These are phyloP conservation scores for Aphodius granarius DNA, from an alignment of 2,888 invertebrate genomes.

Conservation along the genomic window DNA sequence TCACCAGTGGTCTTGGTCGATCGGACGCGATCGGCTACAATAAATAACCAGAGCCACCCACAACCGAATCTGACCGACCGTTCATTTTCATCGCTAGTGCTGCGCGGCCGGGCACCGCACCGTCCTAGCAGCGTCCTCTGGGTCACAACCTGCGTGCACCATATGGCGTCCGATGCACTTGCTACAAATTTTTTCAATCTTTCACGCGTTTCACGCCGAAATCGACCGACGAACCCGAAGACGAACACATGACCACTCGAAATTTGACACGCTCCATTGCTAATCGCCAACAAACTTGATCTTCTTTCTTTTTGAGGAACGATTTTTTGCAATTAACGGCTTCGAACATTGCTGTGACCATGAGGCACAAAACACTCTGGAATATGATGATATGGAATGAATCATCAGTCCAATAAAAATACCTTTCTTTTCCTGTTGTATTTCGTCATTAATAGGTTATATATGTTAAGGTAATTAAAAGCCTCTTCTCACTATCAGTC, in stretches of 20 bases:
- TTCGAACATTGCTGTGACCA: no score
- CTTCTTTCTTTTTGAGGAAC: no score
- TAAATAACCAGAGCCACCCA: conserved; percentile 14
- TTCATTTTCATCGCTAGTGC: background rate
- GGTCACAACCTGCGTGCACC: conserved; percentile 30
- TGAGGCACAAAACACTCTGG: no score
- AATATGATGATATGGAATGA: no score
- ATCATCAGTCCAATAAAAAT: no score
- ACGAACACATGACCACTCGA: background rate
- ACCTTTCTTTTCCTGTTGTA: no score
- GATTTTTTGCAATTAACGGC: no score
- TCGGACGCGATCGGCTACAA: conserved; percentile 6
- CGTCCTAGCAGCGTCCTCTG: background rate
- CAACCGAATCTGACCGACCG: conserved; percentile 17
- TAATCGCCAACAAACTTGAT: background rate
- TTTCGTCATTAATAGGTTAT: no score
- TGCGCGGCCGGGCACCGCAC: background rate
- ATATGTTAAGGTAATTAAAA: no score
- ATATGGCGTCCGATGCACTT: conserved; percentile 30
- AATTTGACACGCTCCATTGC: background rate
- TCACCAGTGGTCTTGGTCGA: background rate
- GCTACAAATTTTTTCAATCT: conserved; percentile 32
- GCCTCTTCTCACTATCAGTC: no score
- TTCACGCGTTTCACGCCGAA: conserved; percentile 33
- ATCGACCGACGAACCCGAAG: background rate